Conservation (phyloP, 1,140 invertebrate species). For the Scaptomyza pallida region DNA sequence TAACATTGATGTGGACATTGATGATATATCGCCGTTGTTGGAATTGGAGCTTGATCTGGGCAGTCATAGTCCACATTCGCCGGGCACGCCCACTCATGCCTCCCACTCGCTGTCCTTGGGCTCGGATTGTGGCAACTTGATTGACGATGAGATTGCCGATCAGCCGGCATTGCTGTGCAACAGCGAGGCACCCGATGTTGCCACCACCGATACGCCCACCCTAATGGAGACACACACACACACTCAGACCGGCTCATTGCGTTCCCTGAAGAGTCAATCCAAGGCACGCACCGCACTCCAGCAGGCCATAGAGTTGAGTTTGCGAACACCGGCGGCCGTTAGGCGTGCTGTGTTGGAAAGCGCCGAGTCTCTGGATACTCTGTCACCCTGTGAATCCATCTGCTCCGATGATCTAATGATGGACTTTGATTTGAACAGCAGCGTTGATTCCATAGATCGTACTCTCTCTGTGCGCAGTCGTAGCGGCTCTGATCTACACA, state of each 20-base stretch:
- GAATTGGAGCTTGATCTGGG: conserved; percentile 55
- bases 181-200: conserved; percentile 67
- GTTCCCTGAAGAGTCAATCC: conserved; percentile 75
- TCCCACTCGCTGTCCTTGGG: conserved; percentile 89
- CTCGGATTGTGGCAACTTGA: conserved; percentile 89
- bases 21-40: conserved; percentile 79
- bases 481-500: conserved; percentile 85
- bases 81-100: conserved; percentile 90
- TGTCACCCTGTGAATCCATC: conserved; percentile 91
- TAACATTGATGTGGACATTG: conserved; percentile 66
- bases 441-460: conserved; percentile 88
- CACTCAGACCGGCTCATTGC: conserved; percentile 64
- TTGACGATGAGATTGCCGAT: conserved; percentile 95
- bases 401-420: conserved; percentile 93
- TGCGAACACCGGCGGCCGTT: conserved; percentile 76
- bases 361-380: conserved; percentile 89
- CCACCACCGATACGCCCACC: conserved; percentile 76
- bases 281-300: conserved; percentile 74
- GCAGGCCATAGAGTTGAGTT: conserved; percentile 80
- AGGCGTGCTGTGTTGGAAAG: conserved; percentile 84
- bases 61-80: conserved; percentile 85
- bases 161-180: conserved; percentile 93
- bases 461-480: conserved; percentile 65
- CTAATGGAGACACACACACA: conserved; percentile 72
- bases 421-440: conserved; percentile 91